Base-by-base conservation (phyloP, 2,797 vertebrate species). In the Mycteria americana region DNA sequence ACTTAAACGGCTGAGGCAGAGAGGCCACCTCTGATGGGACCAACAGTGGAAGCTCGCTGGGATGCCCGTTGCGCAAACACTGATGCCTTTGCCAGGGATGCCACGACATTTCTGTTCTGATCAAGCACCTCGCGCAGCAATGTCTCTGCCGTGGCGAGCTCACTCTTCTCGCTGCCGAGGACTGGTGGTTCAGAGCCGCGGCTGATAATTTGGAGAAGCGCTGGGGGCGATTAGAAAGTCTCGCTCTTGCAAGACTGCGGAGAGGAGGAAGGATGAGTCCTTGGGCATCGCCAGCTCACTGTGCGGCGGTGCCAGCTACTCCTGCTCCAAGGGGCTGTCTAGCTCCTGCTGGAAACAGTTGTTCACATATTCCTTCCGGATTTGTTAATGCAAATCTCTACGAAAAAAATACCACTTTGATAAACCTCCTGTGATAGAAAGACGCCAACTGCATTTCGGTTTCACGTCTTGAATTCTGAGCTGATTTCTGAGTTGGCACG, bases 291-390 rank as follows among this genome's bases (percentile, higher is more conserved):
- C 19, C 18, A 33, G 62, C 56, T 64, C 39, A 1, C 54, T 14
- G 4, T 8, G 41, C 0, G 3, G 1, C 1, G 0, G 14, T 11
- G 8, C 39, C 50, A 8, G 33, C 5, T 28, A 3, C 15, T 72
- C 41, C 53, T 75, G 50, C 46, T 70, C 64, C 73, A 5, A 2
- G 12, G 15, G 8, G 45, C 6, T 23, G 35, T 46, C 24, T 45
- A 2, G 16, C 9, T 43, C 69, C 50, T 50, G 27, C 77, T 43
- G 62, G 79, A 69, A 85, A 13, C 15, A 59, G 46, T 46, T 63
- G 65, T 51, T 84, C 23, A 13, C 63, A 1, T 37, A 7, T 85
- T 41, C 60, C 33, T 50, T 74, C 13, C 2, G 8, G 41, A 35
- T 30, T 33, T 24, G 2, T 30, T 46, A 17, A 31, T 21, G 8